Evolutionary conservation across 2,888 invertebrate genomes (phyloP), one percentile per base, ranked within the genome.

Genomic region (Dugesia japonica): DNA sequence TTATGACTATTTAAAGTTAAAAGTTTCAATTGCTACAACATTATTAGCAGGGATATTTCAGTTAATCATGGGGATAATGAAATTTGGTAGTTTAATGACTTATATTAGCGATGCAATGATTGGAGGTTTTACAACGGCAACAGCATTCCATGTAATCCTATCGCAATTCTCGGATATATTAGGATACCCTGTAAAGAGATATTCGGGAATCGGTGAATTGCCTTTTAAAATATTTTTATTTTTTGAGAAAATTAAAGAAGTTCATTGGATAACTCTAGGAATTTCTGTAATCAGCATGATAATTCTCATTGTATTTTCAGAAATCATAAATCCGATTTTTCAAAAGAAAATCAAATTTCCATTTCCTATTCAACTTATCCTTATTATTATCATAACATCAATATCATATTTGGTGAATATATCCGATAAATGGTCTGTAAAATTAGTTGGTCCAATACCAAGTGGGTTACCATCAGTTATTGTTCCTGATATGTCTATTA

Each of bases 81-180:
- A 81, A 71, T 80, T 84, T 26, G 83, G 83, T 1, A 82, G 83
- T 79, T 81, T 83, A 72, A 83, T 82, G 7, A 81, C 81, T 0
- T 84, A 83, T 76, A 79, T 84, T 42, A 82, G 83, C 0, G 83
- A 83, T 77, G 81, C 83, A 0, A 82, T 84, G 79, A 81, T 83
- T 75, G 81, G 81, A 42, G 83, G 82, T 15, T 83, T 83, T 77
- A 82, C 83, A 0, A 82, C 82, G 0, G 83, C 82, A 9, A 82
- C 82, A 20, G 82, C 82, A 20, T 80, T 83, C 0, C 82, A 83
- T 77, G 82, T 84, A 31, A 80, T 81, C 23, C 82, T 82, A 26
- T 82, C 82, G 76, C 83, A 84, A 79, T 78, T 83, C 1, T 80
- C 81, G 0, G 80, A 81, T 23, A 81, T 83, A 78, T 79, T 83